Percentiles rank a stretch among this genome's conserved stretches.
Conservation (phyloP, 2,888 invertebrate genomes). For the Drosophila vallismaia region DNA sequence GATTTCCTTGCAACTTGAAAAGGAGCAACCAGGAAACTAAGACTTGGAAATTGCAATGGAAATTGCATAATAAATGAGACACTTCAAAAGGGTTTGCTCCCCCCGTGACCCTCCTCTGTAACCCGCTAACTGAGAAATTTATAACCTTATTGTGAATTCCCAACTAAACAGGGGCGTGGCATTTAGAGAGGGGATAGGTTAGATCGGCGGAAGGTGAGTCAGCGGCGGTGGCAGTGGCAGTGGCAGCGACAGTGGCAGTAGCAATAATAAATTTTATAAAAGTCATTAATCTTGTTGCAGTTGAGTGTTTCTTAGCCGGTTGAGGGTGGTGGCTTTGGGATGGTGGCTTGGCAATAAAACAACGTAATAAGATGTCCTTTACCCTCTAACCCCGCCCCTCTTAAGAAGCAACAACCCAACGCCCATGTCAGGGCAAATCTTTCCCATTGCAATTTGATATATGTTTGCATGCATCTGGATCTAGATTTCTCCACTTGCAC, state of each 20-base stretch:
- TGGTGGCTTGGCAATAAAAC: slow-evolving; percentile 67
- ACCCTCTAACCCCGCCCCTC: neutral
- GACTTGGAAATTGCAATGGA: slow-evolving; percentile 39
- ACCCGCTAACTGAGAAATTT: slow-evolving; percentile 53
- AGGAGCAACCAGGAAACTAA: no score
- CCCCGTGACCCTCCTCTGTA: slow-evolving; percentile 9
- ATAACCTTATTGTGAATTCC: slow-evolving; percentile 73
- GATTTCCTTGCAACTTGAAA: slow-evolving; percentile 18
- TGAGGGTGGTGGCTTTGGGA: slow-evolving; percentile 15
- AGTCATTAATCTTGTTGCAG: slow-evolving; percentile 74
- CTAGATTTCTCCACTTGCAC: slow-evolving; percentile 38
- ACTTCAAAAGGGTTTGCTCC: slow-evolving; percentile 43
- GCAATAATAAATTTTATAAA: slow-evolving; percentile 79
- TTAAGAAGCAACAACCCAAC: neutral
- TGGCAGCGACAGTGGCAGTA: slow-evolving; percentile 47
- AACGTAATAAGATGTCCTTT: slow-evolving; percentile 72
- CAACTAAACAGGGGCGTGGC: slow-evolving; percentile 4
- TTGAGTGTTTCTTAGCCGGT: slow-evolving; percentile 38
- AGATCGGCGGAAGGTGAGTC: slow-evolving; percentile 56
- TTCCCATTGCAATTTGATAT: slow-evolving; percentile 48
- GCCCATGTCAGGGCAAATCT: slow-evolving; percentile 34
- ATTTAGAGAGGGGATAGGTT: neutral
- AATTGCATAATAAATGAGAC: slow-evolving; percentile 76
- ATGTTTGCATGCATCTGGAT: slow-evolving; percentile 42
- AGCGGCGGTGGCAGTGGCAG: slow-evolving; percentile 55